These are phyloP conservation scores for Meandrina meandrites DNA, from an alignment of 92 coral and sea anemone species.

Conservation along the genomic window DNA sequence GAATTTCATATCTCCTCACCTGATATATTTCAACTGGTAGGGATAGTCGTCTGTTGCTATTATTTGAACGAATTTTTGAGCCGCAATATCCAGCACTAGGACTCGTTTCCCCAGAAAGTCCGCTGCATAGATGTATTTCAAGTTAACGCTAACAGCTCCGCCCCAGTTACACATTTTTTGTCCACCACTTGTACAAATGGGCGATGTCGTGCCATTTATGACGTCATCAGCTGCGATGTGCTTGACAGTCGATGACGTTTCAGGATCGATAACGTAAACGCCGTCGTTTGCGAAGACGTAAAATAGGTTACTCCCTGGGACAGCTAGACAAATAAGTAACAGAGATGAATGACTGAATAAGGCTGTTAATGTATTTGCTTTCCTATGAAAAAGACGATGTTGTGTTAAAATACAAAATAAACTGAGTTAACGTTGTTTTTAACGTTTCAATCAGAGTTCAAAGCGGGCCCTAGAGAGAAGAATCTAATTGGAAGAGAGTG, in stretches of 20 bases:
- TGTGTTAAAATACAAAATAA: no score
- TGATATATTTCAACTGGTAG: conserved; percentile 60
- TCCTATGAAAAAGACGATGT: neutral
- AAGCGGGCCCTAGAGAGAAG: neutral
- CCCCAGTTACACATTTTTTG: conserved; percentile 69
- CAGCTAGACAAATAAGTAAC: neutral
- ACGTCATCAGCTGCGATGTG: conserved; percentile 66
- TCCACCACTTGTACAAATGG: conserved; percentile 59
- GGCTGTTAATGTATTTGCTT: neutral
- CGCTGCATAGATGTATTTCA: conserved; percentile 56
- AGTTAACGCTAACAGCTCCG: conserved; percentile 61
- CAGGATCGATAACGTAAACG: conserved; percentile 71
- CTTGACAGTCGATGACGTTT: conserved; percentile 46
- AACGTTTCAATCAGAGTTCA: neutral
- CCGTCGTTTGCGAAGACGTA: conserved; percentile 71
- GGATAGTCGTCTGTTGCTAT: conserved; percentile 49
- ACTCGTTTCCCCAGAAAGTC: conserved; percentile 64
- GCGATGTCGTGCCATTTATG: conserved; percentile 51
- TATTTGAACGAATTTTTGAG: conserved; percentile 50
- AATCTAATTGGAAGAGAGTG: neutral
- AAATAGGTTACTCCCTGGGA: conserved; percentile 44
- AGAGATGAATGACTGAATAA: neutral
- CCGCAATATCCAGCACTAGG: conserved; percentile 51
- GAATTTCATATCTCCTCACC: neutral
- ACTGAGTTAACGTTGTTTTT: neutral